phyloP scores from a whole-genome alignment of 2,113 vertebrate genomes.

The Lipotes vexillifer region DNA sequence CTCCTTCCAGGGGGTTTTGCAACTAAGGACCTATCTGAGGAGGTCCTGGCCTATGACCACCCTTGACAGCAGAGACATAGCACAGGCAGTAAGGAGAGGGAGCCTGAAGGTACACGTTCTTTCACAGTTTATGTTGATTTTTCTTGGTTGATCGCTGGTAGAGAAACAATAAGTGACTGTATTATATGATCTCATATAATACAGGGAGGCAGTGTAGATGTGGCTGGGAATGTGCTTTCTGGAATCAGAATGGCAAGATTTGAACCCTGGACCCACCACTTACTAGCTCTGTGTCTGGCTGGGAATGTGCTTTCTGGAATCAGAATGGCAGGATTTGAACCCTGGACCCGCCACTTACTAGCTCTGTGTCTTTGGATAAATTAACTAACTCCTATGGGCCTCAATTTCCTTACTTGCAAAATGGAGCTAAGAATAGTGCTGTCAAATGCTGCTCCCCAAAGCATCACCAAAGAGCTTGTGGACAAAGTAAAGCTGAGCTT shows the following conservation, averaged over 20 bases:
- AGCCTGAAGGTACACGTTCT: neutral
- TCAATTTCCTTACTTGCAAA: neutral
- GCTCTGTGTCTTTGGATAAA: neutral
- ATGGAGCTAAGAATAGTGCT: neutral
- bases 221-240: neutral
- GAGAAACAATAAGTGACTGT: neutral
- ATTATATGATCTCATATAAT: neutral
- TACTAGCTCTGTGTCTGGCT: neutral
- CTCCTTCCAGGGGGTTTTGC: neutral
- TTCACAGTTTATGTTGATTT: neutral
- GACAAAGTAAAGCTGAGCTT: neutral
- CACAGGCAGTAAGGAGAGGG: neutral
- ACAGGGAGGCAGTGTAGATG: neutral
- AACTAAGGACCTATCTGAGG: neutral
- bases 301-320: neutral
- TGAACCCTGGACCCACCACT: neutral
- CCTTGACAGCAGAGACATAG: neutral
- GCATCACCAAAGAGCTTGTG: neutral
- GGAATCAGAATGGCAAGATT: neutral
- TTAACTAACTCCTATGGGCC: neutral
- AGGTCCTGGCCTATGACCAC: neutral
- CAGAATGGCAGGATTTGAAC: neutral
- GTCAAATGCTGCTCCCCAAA: neutral
- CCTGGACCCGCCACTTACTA: neutral
- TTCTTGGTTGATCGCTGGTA: neutral